phyloP scores from a whole-genome alignment of 2,113 vertebrate genomes.

The Salvelinus alpinus region DNA sequence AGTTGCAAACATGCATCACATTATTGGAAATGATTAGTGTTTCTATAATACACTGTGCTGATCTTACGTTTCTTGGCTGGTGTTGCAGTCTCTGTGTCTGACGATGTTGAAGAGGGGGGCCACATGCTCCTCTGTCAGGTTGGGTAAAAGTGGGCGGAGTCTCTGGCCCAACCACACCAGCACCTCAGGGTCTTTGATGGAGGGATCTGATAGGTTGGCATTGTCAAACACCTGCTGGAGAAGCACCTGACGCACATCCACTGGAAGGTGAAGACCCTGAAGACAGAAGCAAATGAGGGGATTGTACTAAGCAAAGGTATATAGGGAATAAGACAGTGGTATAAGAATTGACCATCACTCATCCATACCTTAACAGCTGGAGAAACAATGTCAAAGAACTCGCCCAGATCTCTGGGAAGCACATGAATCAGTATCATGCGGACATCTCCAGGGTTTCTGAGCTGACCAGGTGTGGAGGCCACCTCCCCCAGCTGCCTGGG shows the following conservation, averaged over 20 bases:
- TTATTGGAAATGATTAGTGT: too few relatives aligned
- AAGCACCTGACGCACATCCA: slow-evolving; percentile 22
- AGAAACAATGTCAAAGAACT: slow-evolving; percentile 31
- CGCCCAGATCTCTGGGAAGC: slow-evolving; percentile 4
- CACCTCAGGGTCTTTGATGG: slow-evolving; percentile 15
- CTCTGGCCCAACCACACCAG: slow-evolving; percentile 20
- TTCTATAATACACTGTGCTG: neutral
- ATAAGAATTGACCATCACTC: neutral
- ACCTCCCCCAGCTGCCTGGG: slow-evolving; percentile 23
- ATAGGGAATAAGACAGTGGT: too few relatives aligned
- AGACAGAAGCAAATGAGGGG: neutral
- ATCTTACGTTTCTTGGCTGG: slow-evolving; percentile 30
- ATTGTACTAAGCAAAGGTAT: neutral
- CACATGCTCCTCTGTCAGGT: slow-evolving; percentile 22
- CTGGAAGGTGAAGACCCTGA: slow-evolving; percentile 16
- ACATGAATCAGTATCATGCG: slow-evolving; percentile 9
- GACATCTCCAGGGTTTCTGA: slow-evolving; percentile 9
- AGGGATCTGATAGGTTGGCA: slow-evolving; percentile 22
- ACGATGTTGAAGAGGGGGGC: slow-evolving; percentile 26
- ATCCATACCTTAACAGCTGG: slow-evolving; percentile 16
- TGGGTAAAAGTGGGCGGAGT: slow-evolving; percentile 30
- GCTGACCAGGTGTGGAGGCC: slow-evolving; percentile 17
- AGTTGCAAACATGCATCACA: neutral
- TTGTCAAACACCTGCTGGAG: slow-evolving; percentile 36
- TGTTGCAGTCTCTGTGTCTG: slow-evolving; percentile 22